Evolutionary conservation across 2,888 invertebrate genomes (phyloP).

Genomic region (Copidosoma aretas): DNA sequence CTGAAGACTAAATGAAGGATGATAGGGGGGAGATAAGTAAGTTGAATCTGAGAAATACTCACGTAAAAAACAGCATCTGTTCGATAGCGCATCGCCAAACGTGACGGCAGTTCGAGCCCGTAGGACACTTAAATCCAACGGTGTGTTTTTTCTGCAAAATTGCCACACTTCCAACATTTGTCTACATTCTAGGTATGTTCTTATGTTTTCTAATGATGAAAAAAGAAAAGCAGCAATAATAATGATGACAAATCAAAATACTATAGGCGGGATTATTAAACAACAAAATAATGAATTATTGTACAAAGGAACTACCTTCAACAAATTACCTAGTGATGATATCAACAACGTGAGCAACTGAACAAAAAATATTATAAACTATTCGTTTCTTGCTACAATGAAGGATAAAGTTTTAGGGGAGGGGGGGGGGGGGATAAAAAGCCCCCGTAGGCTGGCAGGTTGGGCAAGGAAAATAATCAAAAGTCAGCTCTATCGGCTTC

Average conservation of each 20-base stretch:
- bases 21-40: neutral
- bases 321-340: neutral
- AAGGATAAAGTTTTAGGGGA: slow-evolving; percentile 2
- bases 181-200: neutral
- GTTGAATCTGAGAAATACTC: slow-evolving; percentile 62
- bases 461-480: too few relatives aligned
- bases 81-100: slow-evolving; percentile 98
- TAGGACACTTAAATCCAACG: slow-evolving; percentile 94
- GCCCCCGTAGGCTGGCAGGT: too few relatives aligned
- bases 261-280: too few relatives aligned
- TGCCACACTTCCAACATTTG: slow-evolving; percentile 18
- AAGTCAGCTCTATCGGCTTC: neutral
- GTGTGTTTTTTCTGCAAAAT: slow-evolving; percentile 86
- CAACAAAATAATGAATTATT: too few relatives aligned
- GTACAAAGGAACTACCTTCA: neutral
- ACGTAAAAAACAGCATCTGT: slow-evolving; percentile 98
- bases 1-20: slow-evolving; percentile 7
- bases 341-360: neutral
- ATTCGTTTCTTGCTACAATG: neutral
- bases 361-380: neutral
- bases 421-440: too few relatives aligned
- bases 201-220: neutral
- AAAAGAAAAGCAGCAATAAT: too few relatives aligned
- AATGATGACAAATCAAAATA: too few relatives aligned
- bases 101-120: slow-evolving; percentile 90